phyloP scores from a whole-genome alignment of 2,113 vertebrate species.

The Isichthys henryi region DNA sequence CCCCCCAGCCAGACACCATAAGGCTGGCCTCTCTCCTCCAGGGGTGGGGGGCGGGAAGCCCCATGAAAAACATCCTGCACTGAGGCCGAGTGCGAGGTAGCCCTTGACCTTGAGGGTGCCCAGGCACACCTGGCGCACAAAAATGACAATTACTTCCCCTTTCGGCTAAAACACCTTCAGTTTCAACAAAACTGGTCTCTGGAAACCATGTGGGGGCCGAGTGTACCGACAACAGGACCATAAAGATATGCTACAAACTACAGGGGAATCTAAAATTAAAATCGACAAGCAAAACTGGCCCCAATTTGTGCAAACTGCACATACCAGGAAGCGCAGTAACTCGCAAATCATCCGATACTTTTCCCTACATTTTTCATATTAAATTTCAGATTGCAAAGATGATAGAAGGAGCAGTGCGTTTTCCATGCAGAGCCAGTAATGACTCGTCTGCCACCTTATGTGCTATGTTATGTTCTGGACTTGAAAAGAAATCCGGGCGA shows the following conservation, averaged over 20 bases:
- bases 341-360: neutral
- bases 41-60: constrained; percentile 40
- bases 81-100: constrained; percentile 8
- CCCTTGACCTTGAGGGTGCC: neutral
- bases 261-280: neutral
- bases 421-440: neutral
- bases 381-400: neutral
- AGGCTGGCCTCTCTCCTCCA: constrained; percentile 54
- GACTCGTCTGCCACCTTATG: neutral
- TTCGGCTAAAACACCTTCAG: neutral
- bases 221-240: neutral
- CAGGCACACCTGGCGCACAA: neutral
- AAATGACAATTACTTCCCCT: neutral
- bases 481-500: neutral
- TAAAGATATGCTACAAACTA: neutral
- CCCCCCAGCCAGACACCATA: constrained; percentile 52
- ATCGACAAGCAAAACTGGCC: neutral
- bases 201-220: neutral
- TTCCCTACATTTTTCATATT: neutral
- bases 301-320: neutral
- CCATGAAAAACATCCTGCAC: constrained; percentile 38
- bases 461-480: neutral
- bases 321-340: neutral
- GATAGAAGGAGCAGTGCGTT: neutral
- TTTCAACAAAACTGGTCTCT: neutral